phyloP scores from a whole-genome alignment of 2,797 vertebrate genomes.

The Diplodus puntazzo region DNA sequence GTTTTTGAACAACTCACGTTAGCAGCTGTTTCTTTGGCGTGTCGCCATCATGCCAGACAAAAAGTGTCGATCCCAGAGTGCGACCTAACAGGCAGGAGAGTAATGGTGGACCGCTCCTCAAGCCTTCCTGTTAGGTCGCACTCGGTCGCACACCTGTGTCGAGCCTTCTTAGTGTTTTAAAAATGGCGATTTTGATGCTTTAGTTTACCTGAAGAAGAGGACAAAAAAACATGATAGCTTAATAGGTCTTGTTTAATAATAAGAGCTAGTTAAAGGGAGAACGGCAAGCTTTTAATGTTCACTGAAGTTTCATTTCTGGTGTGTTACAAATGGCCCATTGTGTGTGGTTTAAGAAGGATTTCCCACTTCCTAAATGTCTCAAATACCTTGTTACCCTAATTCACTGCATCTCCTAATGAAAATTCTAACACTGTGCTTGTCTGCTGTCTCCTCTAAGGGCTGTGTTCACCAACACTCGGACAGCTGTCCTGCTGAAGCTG shows the following conservation, averaged over 20 bases:
- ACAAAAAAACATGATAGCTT: too few species aligned
- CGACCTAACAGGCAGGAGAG: too few species aligned
- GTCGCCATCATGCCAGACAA: too few species aligned
- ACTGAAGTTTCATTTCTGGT: neutral
- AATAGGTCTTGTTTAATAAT: neutral
- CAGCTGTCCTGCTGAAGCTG: conserved; percentile 41
- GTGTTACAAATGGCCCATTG: conserved; percentile 1
- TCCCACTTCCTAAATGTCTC: neutral
- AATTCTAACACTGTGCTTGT: conserved; percentile 45
- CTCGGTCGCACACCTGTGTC: too few species aligned
- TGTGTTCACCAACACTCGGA: conserved; percentile 38
- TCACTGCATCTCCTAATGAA: conserved; percentile 14
- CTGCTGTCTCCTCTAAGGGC: conserved; percentile 71
- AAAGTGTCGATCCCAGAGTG: too few species aligned
- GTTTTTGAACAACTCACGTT: too few species aligned
- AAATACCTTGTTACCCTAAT: neutral
- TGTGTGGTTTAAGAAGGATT: conserved; percentile 1
- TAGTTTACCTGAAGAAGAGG: too few species aligned
- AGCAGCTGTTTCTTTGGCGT: too few species aligned
- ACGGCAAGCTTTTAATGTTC: neutral
- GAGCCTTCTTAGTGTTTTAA: too few species aligned
- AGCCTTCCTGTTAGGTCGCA: too few species aligned
- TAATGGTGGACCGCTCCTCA: too few species aligned
- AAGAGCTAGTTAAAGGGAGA: neutral
- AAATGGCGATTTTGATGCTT: too few species aligned